These are phyloP conservation scores for Glareola pratincola DNA, from an alignment of 2,113 vertebrate genomes.

Conservation along the genomic window DNA sequence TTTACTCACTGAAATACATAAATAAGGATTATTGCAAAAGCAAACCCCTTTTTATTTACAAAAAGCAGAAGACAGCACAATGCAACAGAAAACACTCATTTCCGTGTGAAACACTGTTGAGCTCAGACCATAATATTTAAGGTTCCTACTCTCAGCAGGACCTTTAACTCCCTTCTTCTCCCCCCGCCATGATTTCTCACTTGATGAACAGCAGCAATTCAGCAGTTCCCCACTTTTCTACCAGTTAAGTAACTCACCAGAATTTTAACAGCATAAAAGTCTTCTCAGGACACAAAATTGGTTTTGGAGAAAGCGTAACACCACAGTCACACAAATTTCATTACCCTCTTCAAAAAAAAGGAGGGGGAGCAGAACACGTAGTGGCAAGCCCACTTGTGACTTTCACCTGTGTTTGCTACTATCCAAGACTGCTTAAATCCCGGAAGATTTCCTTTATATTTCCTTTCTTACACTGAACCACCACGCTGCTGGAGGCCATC, in stretches of 20 bases:
- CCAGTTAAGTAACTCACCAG: neutral
- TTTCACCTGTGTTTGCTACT: neutral
- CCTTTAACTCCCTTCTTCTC: neutral
- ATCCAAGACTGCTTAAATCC: neutral
- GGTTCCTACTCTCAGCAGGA: neutral
- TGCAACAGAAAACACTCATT: rapidly evolving
- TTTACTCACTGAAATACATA: neutral
- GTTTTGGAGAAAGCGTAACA: neutral
- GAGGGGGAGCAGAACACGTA: neutral
- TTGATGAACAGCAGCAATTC: neutral
- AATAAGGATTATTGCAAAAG: neutral
- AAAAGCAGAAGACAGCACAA: neutral
- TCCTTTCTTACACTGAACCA: neutral
- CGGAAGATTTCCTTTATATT: neutral
- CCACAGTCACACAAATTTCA: neutral
- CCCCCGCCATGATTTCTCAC: neutral
- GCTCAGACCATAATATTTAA: neutral
- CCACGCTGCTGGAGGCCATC: neutral
- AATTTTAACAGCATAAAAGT: neutral
- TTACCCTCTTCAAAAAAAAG: neutral
- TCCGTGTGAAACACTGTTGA: neutral
- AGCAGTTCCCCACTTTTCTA: neutral
- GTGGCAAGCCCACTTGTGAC: neutral
- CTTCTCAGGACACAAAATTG: neutral
- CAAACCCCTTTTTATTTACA: neutral